Evolutionary conservation across 53 echinoderm and acorn worm genomes (phyloP).

Genomic region (Arbacia lixula): DNA sequence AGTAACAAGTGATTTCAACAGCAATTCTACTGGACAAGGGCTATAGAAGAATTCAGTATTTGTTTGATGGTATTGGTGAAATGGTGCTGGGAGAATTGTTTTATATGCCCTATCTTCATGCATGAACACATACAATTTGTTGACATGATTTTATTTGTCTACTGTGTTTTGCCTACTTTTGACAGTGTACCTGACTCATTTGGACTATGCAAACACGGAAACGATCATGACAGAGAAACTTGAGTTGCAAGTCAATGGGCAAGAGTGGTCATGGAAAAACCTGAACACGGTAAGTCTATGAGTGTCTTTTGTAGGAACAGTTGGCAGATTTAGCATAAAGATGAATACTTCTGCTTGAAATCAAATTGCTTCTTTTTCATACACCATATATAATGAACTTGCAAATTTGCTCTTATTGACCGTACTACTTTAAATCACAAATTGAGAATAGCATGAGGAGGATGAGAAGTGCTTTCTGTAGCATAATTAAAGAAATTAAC

Average conservation of each 20-base stretch:
- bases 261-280: slow-evolving; percentile 99
- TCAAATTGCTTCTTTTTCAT: too few relatives aligned
- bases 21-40: neutral
- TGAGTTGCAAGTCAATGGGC: slow-evolving; percentile 84
- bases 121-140: neutral
- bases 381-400: too few relatives aligned
- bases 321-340: neutral
- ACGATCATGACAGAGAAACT: slow-evolving; percentile 99
- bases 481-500: too few relatives aligned
- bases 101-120: neutral
- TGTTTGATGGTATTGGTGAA: too few relatives aligned
- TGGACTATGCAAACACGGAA: slow-evolving; percentile 97
- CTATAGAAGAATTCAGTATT: too few relatives aligned
- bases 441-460: too few relatives aligned
- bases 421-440: too few relatives aligned
- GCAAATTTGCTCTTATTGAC: too few relatives aligned
- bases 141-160: neutral
- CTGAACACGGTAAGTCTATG: slow-evolving; percentile 92
- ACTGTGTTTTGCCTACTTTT: neutral
- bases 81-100: too few relatives aligned
- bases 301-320: slow-evolving; percentile 51
- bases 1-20: too few relatives aligned
- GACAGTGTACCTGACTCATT: slow-evolving; percentile 95
- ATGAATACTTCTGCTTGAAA: too few relatives aligned
- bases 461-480: too few relatives aligned